Evolutionary conservation across 2,113 vertebrate genomes (phyloP), one percentile per base, ranked within the genome.

Genomic region (Podarcis muralis): DNA sequence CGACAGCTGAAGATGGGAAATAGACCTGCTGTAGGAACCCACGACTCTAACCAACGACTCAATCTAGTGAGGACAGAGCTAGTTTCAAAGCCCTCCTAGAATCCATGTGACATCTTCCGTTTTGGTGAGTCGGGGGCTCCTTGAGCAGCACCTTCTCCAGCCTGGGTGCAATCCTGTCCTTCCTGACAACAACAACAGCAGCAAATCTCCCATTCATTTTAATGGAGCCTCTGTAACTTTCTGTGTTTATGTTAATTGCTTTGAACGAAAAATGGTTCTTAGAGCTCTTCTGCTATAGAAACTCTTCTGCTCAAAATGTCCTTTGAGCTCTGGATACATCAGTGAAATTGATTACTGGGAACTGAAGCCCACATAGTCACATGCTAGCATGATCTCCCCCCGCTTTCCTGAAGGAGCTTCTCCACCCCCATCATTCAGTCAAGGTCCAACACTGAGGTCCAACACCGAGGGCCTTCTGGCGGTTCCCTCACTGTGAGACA

Each of bases 1-100:
- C 90, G 59, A 93, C 74, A 25, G 11, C 80, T 85, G 90, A 84
- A 30, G 72, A 86, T 30, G 90, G 23, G 84, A 90, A 85, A 80
- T 88, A 91, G 78, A 37, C 92, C 90, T 91, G 74, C 53, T 27
- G 57, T 86, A 69, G 30, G 72, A 91, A 32, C 32, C 23, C 22
- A 59, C 30, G 6, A 59, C 7, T 59, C 40, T 74, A 91, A 32
- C 20, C 35, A 23, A 48, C 65, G 2, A 27, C 13, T 40, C 35
- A 48, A 8, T 43, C 30, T 5, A 57, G 40, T 13, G 11, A 40
- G 62, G 11, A 16, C 40, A 84, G 11, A 23, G 18, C 12, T 30
- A 23, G 30, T 13, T 3, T 27, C 2, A 53, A 53, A 53, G 82
- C 27, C 6, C 18, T 53, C 20, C 11, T 57, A 2, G 43, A 4